phyloP scores from a whole-genome alignment of 2,888 invertebrate species.

The Idaea biselata region DNA sequence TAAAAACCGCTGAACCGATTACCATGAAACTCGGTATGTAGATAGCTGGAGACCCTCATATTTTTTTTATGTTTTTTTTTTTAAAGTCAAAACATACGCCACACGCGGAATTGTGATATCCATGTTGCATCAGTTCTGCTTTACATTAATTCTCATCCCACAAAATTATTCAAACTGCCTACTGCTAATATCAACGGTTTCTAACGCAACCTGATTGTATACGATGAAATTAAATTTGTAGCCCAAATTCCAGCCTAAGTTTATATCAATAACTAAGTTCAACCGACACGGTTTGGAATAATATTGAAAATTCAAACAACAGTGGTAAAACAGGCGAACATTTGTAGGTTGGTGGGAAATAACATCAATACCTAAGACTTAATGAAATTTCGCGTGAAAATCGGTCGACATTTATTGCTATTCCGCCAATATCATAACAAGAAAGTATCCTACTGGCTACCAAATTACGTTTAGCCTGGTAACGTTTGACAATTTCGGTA shows the following conservation, averaged over 20 bases:
- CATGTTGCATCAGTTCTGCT: neutral
- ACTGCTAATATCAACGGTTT: neutral
- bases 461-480: conserved; percentile 45
- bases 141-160: too few relatives aligned
- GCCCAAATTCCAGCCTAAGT: neutral
- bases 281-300: neutral
- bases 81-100: too few relatives aligned
- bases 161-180: too few relatives aligned
- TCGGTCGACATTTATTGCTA: conserved; percentile 17
- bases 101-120: neutral
- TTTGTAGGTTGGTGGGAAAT: neutral
- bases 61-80: too few relatives aligned
- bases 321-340: neutral
- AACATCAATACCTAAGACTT: conserved; percentile 7
- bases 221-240: neutral
- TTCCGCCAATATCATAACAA: conserved; percentile 21
- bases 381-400: conserved; percentile 11
- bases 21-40: neutral
- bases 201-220: neutral
- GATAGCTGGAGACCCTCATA: too few relatives aligned
- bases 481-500: conserved; percentile 41
- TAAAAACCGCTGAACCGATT: too few relatives aligned
- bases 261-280: neutral
- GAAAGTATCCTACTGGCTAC: conserved; percentile 40
- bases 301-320: neutral